These are phyloP conservation scores for Cebidichthys violaceus DNA, from an alignment of 2,113 vertebrate genomes.

Conservation along the genomic window DNA sequence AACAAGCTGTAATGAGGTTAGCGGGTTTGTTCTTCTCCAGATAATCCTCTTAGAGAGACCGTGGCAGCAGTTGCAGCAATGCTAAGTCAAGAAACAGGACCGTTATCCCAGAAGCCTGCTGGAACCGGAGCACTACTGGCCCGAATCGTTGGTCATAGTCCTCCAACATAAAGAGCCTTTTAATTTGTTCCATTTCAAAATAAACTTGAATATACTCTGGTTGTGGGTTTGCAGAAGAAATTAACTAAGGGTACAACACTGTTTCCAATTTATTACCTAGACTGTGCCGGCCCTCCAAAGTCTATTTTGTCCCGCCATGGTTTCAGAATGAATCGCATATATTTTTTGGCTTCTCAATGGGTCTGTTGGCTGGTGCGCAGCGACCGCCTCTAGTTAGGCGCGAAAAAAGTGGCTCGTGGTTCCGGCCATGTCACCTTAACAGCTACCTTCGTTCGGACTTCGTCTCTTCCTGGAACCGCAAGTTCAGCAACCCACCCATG, in stretches of 20 bases:
- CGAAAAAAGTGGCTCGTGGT: no score
- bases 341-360: neutral
- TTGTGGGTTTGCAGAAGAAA: conserved; percentile 4
- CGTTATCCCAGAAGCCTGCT: conserved; percentile 62
- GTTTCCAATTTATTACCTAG: neutral
- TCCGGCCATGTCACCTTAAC: no score
- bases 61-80: conserved; percentile 55
- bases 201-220: neutral
- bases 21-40: conserved; percentile 64
- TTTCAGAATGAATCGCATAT: no score
- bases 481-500: no score
- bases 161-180: conserved; percentile 26
- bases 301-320: neutral
- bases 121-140: conserved; percentile 38
- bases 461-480: no score
- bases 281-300: neutral
- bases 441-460: no score
- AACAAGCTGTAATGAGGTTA: conserved; percentile 70
- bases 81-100: conserved; percentile 63
- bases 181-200: neutral
- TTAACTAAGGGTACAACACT: neutral
- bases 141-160: neutral
- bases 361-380: no score
- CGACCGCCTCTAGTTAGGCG: no score
- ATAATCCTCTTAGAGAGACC: conserved; percentile 80